phyloP scores from a whole-genome alignment of 2,888 invertebrate species.

The Coleophora flavipennella region DNA sequence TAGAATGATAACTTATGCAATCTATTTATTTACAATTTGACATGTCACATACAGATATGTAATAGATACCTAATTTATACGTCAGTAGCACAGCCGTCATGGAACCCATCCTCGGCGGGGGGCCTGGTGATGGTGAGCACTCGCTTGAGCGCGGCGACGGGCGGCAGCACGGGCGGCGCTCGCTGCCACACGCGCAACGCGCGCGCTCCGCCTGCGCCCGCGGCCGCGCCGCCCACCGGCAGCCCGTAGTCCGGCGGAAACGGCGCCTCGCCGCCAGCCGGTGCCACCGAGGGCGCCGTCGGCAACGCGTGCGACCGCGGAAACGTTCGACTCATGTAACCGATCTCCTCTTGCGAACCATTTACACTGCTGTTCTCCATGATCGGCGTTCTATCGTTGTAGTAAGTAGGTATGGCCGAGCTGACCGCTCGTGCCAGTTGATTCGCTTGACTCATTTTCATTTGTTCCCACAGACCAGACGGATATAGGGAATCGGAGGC shows the following conservation, averaged over 20 bases:
- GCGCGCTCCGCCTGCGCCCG: constrained; percentile 68
- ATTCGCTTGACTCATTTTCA: constrained; percentile 60
- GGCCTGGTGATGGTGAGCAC: constrained; percentile 87
- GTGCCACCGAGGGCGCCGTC: constrained; percentile 53
- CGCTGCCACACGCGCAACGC: constrained; percentile 91
- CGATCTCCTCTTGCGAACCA: constrained; percentile 74
- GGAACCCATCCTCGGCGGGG: constrained; percentile 92
- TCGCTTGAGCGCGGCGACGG: constrained; percentile 87
- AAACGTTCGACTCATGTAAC: constrained; percentile 75
- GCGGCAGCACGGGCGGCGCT: constrained; percentile 88
- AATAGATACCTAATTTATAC: constrained; percentile 78
- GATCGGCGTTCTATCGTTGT: constrained; percentile 83
- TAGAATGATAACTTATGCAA: constrained; percentile 40
- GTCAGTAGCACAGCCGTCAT: constrained; percentile 94
- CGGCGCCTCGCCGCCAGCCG: constrained; percentile 47
- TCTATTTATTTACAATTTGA: constrained; percentile 40
- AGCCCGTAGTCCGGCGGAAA: constrained; percentile 87
- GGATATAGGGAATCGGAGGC: constrained; percentile 84
- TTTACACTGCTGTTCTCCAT: constrained; percentile 75
- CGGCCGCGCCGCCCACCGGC: constrained; percentile 60
- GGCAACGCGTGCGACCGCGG: constrained; percentile 63
- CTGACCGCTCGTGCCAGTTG: constrained; percentile 74
- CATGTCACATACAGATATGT: constrained; percentile 36
- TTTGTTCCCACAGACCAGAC: constrained; percentile 84
- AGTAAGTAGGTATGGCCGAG: constrained; percentile 72